A percentile compares a stretch with the other conserved stretches of the same genome.
phyloP scores from a whole-genome alignment of 2,797 vertebrate species.

The Netta rufina region DNA sequence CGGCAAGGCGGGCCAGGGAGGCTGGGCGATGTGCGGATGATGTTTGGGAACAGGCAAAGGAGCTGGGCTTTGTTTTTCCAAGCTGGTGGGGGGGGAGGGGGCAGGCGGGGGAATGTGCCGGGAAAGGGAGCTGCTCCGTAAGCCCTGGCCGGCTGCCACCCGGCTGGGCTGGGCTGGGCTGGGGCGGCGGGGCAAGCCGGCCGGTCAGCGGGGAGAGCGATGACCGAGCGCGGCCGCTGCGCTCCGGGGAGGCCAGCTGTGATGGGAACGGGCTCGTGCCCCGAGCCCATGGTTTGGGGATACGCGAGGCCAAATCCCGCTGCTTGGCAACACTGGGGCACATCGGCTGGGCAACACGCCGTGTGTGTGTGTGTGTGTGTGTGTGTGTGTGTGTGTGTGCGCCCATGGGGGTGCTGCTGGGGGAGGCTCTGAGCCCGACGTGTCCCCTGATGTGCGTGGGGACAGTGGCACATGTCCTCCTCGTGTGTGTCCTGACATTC shows the following conservation, averaged over 20 bases:
- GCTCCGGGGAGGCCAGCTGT: neutral
- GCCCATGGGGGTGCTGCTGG: neutral
- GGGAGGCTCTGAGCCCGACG: neutral
- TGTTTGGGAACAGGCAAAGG: constrained; percentile 30
- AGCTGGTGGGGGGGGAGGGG: neutral
- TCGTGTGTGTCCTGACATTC: neutral
- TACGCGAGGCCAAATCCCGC: rapidly evolving
- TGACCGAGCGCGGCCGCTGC: neutral
- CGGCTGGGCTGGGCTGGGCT: neutral
- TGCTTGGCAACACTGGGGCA: neutral
- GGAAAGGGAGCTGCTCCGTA: neutral
- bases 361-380: too few relatives aligned
- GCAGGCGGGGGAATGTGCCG: neutral
- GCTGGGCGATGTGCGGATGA: rapidly evolving
- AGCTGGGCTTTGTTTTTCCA: constrained; percentile 9
- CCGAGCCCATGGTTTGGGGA: rapidly evolving
- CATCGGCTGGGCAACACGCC: rapidly evolving
- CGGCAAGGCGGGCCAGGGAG: neutral
- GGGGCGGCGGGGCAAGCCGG: neutral
- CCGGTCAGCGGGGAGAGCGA: neutral
- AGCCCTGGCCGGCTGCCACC: neutral
- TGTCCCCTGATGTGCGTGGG: neutral
- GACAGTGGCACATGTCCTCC: neutral
- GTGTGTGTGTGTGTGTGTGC: too few relatives aligned
- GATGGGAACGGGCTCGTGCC: neutral